Evolutionary conservation across 2,113 vertebrate species (phyloP).

Genomic region (Terrapene triunguis): DNA sequence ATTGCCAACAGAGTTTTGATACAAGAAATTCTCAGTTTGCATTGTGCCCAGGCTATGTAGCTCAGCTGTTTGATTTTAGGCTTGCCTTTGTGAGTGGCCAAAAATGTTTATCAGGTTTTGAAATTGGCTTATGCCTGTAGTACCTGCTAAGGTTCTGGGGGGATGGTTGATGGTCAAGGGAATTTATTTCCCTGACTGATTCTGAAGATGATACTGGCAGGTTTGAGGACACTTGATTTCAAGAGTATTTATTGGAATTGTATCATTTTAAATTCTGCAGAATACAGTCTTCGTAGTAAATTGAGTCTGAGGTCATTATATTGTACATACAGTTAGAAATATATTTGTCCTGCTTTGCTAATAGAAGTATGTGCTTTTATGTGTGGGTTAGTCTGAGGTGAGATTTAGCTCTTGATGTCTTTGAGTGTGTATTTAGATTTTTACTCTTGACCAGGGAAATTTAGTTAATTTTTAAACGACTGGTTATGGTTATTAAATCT

Average conservation of each 20-base stretch:
- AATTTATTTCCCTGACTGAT: accelerated
- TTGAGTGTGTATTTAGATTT: accelerated
- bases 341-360: neutral
- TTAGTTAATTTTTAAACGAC: neutral
- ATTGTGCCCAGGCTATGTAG: neutral
- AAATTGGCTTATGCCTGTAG: slow-evolving; percentile 4
- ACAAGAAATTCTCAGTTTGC: neutral
- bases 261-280: accelerated
- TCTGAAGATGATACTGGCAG: neutral
- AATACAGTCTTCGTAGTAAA: accelerated
- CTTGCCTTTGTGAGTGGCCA: neutral
- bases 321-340: accelerated
- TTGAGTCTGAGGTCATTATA: accelerated
- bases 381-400: accelerated
- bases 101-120: neutral
- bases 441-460: neutral
- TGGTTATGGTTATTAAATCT: neutral
- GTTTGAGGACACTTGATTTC: neutral
- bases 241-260: accelerated
- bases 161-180: neutral
- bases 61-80: neutral
- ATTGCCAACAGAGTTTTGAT: accelerated
- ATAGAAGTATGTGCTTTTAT: accelerated
- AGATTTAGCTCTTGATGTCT: neutral
- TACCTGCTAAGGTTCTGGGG: neutral